phyloP scores from a whole-genome alignment of 2,888 invertebrate genomes.

The Rotaria magnacalcarata region DNA sequence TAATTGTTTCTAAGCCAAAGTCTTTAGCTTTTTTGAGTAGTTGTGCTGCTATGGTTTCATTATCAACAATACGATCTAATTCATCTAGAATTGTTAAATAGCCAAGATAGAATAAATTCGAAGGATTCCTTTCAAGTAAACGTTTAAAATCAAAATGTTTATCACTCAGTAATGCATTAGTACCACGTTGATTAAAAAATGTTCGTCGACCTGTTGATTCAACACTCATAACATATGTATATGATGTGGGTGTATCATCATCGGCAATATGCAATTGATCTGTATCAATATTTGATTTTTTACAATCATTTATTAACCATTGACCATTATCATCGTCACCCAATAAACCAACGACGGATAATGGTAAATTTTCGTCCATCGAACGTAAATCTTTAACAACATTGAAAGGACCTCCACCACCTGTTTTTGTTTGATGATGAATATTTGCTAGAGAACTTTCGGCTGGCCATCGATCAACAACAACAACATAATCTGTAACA shows the following conservation, averaged over 20 bases:
- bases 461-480: neutral
- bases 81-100: slow-evolving; percentile 14
- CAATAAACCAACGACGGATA: neutral
- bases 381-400: neutral
- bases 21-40: neutral
- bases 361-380: neutral
- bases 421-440: neutral
- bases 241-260: slow-evolving; percentile 24
- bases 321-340: slow-evolving; percentile 32
- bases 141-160: neutral
- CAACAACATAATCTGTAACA: neutral
- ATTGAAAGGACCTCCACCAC: neutral
- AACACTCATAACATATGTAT: slow-evolving; percentile 15
- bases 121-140: neutral
- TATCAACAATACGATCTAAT: neutral
- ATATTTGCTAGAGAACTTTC: neutral
- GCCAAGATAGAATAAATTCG: slow-evolving; percentile 13
- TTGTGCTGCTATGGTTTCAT: slow-evolving; percentile 2
- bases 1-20: neutral
- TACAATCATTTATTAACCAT: slow-evolving; percentile 19
- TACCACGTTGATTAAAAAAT: slow-evolving; percentile 34
- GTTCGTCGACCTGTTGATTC: slow-evolving; percentile 36
- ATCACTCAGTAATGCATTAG: neutral
- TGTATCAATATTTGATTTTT: neutral
- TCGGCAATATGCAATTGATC: neutral